These are phyloP conservation scores for Ageneiosus marmoratus DNA, from an alignment of 2,113 vertebrate species.

Conservation along the genomic window DNA sequence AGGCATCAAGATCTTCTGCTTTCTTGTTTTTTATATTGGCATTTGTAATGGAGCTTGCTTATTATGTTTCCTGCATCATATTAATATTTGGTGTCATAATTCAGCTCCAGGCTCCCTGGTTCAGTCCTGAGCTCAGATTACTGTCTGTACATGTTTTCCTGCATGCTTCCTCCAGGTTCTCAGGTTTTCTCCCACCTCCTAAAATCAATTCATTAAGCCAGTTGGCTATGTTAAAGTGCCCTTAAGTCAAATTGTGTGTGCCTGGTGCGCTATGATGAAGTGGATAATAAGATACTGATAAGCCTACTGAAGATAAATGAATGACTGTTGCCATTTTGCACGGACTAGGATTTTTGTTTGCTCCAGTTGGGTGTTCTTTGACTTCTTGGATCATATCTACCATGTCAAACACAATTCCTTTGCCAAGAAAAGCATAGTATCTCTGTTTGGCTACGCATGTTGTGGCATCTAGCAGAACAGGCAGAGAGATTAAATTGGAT, in stretches of 20 bases:
- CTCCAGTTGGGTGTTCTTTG: conserved; percentile 23
- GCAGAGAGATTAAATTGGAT: neutral
- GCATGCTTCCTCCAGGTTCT: neutral
- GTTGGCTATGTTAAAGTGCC: neutral
- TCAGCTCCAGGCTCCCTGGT: neutral
- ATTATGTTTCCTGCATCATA: neutral
- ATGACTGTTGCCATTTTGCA: neutral
- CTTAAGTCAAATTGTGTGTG: neutral
- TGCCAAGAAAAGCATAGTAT: neutral
- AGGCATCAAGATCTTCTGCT: too few relatives aligned
- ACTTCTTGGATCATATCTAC: neutral
- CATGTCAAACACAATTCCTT: neutral
- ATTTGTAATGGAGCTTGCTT: too few relatives aligned
- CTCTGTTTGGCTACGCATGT: neutral
- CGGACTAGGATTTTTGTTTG: neutral
- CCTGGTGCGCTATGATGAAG: neutral
- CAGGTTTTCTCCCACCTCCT: neutral
- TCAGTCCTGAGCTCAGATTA: neutral
- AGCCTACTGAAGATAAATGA: neutral
- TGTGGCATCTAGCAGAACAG: neutral
- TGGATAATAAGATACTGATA: neutral
- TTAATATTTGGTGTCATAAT: neutral
- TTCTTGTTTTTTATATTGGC: too few relatives aligned
- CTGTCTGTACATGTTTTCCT: neutral
- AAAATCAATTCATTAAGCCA: neutral